Percentiles rank a stretch among this genome's conserved stretches.
Evolutionary conservation across 2,888 invertebrate species (phyloP).

Genomic region (Deladenus siricidicola): DNA sequence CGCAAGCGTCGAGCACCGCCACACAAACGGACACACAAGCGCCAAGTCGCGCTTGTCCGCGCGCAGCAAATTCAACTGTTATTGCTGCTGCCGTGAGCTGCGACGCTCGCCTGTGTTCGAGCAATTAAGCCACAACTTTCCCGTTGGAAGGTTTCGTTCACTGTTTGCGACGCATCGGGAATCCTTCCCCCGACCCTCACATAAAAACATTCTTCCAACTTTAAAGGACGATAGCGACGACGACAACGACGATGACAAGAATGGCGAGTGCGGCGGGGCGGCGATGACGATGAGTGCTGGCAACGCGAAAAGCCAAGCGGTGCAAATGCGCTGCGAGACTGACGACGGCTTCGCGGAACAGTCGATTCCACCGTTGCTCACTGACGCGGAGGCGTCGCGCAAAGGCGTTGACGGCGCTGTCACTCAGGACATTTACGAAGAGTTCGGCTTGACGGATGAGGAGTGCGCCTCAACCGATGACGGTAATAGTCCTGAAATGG

Average conservation of each 20-base stretch:
- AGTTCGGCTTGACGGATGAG: not conserved
- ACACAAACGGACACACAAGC: not conserved
- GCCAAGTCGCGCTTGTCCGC: not conserved
- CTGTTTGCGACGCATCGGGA: not conserved
- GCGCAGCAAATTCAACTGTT: not conserved
- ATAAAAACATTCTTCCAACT: not conserved
- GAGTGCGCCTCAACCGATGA: too few species aligned
- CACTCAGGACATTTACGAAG: not conserved
- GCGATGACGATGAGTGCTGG: too few species aligned
- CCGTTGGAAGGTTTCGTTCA: too few species aligned
- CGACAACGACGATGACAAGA: not conserved
- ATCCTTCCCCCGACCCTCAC: not conserved
- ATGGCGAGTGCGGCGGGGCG: too few species aligned
- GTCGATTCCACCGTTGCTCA: too few species aligned
- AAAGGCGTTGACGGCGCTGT: not conserved
- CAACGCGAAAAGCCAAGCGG: too few species aligned
- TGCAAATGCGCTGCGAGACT: too few species aligned
- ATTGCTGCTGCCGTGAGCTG: not conserved
- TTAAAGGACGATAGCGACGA: not conserved
- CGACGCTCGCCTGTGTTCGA: not conserved
- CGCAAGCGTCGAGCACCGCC: too few species aligned
- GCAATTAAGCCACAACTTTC: too few species aligned
- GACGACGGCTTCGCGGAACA: not conserved
- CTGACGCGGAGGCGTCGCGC: not conserved
- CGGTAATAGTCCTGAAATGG: too few species aligned